Conservation (phyloP, 2,113 vertebrate species). For the Oceanodroma tethys region DNA sequence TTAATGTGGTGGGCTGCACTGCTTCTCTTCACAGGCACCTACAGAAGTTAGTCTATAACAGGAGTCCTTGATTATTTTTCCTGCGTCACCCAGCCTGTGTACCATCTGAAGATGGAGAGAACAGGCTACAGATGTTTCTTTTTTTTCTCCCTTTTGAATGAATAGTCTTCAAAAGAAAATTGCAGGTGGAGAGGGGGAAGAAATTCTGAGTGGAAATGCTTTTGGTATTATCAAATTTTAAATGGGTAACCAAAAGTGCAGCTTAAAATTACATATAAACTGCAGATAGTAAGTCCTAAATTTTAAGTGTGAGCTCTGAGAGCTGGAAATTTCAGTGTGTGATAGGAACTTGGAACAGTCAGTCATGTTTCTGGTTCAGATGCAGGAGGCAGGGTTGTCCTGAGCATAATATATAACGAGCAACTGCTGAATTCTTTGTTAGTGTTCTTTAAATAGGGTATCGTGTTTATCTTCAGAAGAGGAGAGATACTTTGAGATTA, state of each 20-base stretch:
- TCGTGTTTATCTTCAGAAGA: background rate
- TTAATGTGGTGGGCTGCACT: background rate
- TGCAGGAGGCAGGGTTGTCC: background rate
- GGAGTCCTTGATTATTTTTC: background rate
- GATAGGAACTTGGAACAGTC: background rate
- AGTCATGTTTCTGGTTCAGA: accelerated
- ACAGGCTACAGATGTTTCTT: background rate
- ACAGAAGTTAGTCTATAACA: background rate
- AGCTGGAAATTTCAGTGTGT: background rate
- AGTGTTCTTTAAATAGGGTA: background rate
- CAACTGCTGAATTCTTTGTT: background rate
- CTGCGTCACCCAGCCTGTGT: background rate
- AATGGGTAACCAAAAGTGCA: background rate
- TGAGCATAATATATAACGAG: background rate
- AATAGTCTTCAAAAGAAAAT: background rate
- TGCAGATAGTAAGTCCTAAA: background rate
- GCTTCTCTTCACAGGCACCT: background rate
- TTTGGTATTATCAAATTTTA: background rate
- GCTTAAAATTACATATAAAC: background rate
- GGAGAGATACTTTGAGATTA: background rate
- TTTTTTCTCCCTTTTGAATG: background rate
- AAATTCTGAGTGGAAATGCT: background rate
- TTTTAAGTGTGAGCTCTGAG: background rate
- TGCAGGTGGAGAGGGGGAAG: background rate
- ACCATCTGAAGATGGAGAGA: background rate